Conservation (phyloP, 1,140 invertebrate species). For the Bombus sibiricus region DNA sequence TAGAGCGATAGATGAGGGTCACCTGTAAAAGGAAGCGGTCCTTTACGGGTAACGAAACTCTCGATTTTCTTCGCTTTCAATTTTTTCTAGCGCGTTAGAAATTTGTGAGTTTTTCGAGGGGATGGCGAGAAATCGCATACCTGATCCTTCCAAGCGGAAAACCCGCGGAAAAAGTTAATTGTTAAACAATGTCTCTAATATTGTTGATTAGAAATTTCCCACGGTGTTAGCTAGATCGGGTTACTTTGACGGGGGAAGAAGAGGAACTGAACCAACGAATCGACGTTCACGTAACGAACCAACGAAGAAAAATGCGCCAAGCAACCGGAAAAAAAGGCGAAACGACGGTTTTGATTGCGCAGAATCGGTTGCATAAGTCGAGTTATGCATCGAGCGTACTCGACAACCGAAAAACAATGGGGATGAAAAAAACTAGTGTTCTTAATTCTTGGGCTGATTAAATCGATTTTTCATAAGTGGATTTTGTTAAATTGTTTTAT, state of each 20-base stretch:
- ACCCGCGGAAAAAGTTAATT: neutral
- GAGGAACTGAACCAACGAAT: conserved; percentile 45
- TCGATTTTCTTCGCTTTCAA: conserved; percentile 32
- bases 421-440: neutral
- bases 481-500: neutral
- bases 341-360: conserved; percentile 64
- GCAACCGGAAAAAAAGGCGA: conserved; percentile 64
- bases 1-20: neutral
- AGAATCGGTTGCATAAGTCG: conserved; percentile 65
- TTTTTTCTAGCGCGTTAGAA: neutral
- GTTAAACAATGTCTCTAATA: conserved; percentile 17
- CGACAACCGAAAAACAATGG: conserved; percentile 61
- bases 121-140: neutral
- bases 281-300: conserved; percentile 22
- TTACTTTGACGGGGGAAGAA: conserved; percentile 33
- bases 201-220: conserved; percentile 5
- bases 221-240: neutral
- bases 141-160: conserved; percentile 15
- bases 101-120: conserved; percentile 14
- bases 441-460: conserved; percentile 12
- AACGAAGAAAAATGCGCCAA: conserved; percentile 28
- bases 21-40: neutral
- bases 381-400: conserved; percentile 62
- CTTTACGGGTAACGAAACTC: neutral
- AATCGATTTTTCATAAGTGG: neutral